A percentile compares a stretch with the other conserved stretches of the same genome.
Evolutionary conservation across 2,113 vertebrate genomes (phyloP).

Genomic region (Paralichthys olivaceus): DNA sequence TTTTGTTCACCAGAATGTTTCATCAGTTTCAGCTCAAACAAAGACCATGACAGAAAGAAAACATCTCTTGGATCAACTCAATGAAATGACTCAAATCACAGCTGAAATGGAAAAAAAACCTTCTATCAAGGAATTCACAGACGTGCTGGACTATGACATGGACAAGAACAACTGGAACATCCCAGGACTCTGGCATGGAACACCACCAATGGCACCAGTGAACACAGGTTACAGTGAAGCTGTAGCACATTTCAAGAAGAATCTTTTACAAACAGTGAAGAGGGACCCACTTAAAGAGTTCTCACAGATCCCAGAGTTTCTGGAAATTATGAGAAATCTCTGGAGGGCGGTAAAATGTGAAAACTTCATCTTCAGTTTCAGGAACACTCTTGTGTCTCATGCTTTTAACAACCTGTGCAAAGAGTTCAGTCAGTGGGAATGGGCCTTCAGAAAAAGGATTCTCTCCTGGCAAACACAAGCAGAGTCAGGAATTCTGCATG

Average conservation of each 20-base stretch:
- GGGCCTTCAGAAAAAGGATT: slow-evolving; percentile 66
- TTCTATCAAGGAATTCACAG: slow-evolving; percentile 51
- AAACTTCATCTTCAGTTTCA: slow-evolving; percentile 78
- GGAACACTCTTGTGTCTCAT: slow-evolving; percentile 66
- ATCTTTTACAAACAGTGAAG: slow-evolving; percentile 47
- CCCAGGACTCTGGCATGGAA: slow-evolving; percentile 77
- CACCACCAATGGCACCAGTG: slow-evolving; percentile 78
- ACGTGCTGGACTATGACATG: slow-evolving; percentile 72
- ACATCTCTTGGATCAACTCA: slow-evolving; percentile 69
- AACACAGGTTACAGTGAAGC: slow-evolving; percentile 75
- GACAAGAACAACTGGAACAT: slow-evolving; percentile 74
- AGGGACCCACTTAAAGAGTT: slow-evolving; percentile 1
- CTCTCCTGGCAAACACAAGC: slow-evolving; percentile 34
- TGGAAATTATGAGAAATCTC: slow-evolving; percentile 60
- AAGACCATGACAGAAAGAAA: slow-evolving; percentile 73
- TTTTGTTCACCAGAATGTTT: slow-evolving; percentile 83
- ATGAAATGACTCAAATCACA: slow-evolving; percentile 73
- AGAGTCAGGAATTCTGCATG: slow-evolving; percentile 59
- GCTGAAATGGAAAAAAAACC: slow-evolving; percentile 74
- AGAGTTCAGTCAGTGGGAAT: slow-evolving; percentile 67
- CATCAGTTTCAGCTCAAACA: slow-evolving; percentile 66
- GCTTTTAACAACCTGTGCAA: slow-evolving; percentile 54
- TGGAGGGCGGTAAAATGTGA: slow-evolving; percentile 77
- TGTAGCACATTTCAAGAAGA: slow-evolving; percentile 65
- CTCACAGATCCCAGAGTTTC: slow-evolving; percentile 59